Evolutionary conservation across 2,888 invertebrate genomes (phyloP).

Genomic region (Spodoptera exigua): DNA sequence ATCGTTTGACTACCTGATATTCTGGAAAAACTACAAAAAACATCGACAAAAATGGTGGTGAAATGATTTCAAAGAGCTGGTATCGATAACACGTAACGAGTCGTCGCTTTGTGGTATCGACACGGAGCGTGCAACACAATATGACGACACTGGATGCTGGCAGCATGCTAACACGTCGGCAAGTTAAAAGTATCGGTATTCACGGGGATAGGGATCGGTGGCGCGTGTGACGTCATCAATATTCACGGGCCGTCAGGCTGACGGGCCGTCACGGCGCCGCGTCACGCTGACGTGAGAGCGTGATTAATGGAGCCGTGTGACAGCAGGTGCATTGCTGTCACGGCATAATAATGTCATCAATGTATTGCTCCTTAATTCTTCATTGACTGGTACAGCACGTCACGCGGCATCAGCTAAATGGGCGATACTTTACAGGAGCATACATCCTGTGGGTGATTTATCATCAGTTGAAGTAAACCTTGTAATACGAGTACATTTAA

Average conservation of each 20-base stretch:
- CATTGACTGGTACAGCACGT: slow-evolving; percentile 10
- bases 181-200: slow-evolving; percentile 60
- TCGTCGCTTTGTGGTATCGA: slow-evolving; percentile 30
- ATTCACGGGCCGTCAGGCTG: slow-evolving; percentile 53
- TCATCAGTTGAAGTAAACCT: too few relatives aligned
- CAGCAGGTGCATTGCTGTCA: slow-evolving; percentile 59
- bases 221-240: slow-evolving; percentile 56
- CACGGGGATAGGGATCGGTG: slow-evolving; percentile 42
- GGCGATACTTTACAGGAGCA: too few relatives aligned
- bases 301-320: slow-evolving; percentile 56
- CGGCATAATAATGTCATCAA: slow-evolving; percentile 52
- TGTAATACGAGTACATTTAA: too few relatives aligned
- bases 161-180: slow-evolving; percentile 45
- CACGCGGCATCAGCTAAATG: slow-evolving; percentile 11
- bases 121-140: slow-evolving; percentile 34
- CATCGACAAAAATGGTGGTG: slow-evolving; percentile 9
- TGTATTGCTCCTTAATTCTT: slow-evolving; percentile 38
- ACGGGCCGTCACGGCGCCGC: slow-evolving; percentile 47
- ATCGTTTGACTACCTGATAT: too few relatives aligned
- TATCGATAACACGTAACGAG: slow-evolving; percentile 29
- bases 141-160: slow-evolving; percentile 43
- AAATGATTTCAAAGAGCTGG: slow-evolving; percentile 23
- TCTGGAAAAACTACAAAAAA: slow-evolving; percentile 15
- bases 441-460: too few relatives aligned
- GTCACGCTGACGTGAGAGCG: slow-evolving; percentile 53